A percentile compares a stretch with the other conserved stretches of the same genome.
Evolutionary conservation across 2,797 vertebrate genomes (phyloP).

Genomic region (Pseudotriccus pelzelni): DNA sequence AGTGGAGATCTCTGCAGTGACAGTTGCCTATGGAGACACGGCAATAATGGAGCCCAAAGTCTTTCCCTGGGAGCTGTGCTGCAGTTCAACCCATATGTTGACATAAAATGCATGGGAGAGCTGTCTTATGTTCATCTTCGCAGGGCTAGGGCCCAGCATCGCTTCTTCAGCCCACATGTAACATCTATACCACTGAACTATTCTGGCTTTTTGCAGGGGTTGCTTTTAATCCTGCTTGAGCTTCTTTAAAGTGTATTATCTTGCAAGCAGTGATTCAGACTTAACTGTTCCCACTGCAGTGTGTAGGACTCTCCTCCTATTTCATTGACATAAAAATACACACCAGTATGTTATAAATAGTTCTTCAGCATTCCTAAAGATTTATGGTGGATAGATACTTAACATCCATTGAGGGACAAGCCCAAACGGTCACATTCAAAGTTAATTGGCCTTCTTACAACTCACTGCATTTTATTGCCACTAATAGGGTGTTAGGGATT

Average conservation of each 20-base stretch:
- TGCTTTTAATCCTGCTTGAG: conserved; percentile 53
- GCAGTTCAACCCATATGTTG: conserved; percentile 35
- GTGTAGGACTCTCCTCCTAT: conserved; percentile 64
- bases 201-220: conserved; percentile 54
- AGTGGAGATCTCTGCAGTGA: conserved; percentile 55
- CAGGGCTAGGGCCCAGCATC: conserved; percentile 15
- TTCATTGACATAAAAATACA: conserved; percentile 70
- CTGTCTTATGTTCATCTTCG: background rate
- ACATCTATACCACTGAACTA: conserved; percentile 24
- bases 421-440: conserved; percentile 21
- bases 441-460: conserved; percentile 17
- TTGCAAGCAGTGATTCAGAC: conserved; percentile 63
- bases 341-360: conserved; percentile 60
- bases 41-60: conserved; percentile 46
- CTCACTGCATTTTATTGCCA: background rate
- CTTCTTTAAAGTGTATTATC: conserved; percentile 54
- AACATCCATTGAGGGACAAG: background rate
- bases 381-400: conserved; percentile 34
- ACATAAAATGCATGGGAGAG: background rate
- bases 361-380: conserved; percentile 23
- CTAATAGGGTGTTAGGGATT: conserved; percentile 6
- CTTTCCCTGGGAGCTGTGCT: conserved; percentile 28
- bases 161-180: conserved; percentile 28
- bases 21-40: conserved; percentile 63
- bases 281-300: conserved; percentile 58